Conservation (phyloP, 1,140 invertebrate species). For the Hyles vespertilio region DNA sequence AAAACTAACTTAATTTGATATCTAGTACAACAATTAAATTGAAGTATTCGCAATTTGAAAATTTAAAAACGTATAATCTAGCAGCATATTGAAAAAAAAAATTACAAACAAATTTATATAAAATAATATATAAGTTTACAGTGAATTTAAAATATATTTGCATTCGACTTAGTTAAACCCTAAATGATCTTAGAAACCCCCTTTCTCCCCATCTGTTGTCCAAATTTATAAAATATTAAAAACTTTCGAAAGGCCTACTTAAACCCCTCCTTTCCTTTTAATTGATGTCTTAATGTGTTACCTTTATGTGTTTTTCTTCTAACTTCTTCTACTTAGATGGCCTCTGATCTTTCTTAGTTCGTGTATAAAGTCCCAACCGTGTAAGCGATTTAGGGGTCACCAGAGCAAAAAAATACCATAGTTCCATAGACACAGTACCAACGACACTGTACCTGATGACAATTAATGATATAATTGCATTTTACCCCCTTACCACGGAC, state of each 20-base stretch:
- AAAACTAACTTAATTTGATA: too few relatives aligned
- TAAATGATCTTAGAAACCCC: neutral
- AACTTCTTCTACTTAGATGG: slow-evolving; percentile 43
- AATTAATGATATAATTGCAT: slow-evolving; percentile 72
- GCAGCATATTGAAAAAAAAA: too few relatives aligned
- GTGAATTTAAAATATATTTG: too few relatives aligned
- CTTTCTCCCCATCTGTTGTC: slow-evolving; percentile 32
- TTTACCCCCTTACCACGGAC: slow-evolving; percentile 74
- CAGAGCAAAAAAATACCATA: slow-evolving; percentile 42
- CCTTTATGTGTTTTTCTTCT: slow-evolving; percentile 54
- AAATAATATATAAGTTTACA: too few relatives aligned
- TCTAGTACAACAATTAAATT: too few relatives aligned
- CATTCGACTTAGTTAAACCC: too few relatives aligned
- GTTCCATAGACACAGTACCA: slow-evolving; percentile 41
- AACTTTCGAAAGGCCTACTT: slow-evolving; percentile 25
- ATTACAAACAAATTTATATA: too few relatives aligned
- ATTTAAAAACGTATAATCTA: too few relatives aligned
- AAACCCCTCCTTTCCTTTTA: slow-evolving; percentile 47
- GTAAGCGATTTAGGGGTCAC: slow-evolving; percentile 55
- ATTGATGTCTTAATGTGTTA: slow-evolving; percentile 60
- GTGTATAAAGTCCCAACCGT: slow-evolving; percentile 15
- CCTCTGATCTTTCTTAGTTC: slow-evolving; percentile 45
- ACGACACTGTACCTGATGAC: slow-evolving; percentile 56
- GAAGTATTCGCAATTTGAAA: neutral
- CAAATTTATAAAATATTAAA: slow-evolving; percentile 21